phyloP scores from a whole-genome alignment of 2,888 invertebrate species.

The Stenodera caucasica region DNA sequence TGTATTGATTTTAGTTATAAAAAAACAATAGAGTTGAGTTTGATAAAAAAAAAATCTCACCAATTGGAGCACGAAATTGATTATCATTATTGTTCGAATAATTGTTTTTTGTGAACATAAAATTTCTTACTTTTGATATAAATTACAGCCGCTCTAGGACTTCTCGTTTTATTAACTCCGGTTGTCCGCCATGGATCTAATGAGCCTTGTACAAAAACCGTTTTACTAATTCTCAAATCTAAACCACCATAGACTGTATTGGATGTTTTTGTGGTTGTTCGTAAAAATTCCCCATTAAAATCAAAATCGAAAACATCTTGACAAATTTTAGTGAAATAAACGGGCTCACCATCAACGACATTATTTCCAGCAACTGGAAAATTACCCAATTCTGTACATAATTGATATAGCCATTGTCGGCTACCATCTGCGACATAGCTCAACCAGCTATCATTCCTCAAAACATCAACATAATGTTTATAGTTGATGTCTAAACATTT shows the following conservation, averaged over 20 bases:
- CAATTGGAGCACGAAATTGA: no score
- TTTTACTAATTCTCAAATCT: constrained; percentile 58
- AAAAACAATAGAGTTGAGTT: no score
- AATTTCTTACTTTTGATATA: constrained; percentile 29
- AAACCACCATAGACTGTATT: constrained; percentile 60
- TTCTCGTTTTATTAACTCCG: constrained; percentile 56
- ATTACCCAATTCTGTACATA: constrained; percentile 85
- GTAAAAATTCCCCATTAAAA: constrained; percentile 60
- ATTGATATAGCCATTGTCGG: constrained; percentile 81
- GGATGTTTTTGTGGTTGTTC: constrained; percentile 61
- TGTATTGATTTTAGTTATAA: no score
- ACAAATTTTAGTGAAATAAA: constrained; percentile 55
- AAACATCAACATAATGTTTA: constrained; percentile 7
- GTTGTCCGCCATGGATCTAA: constrained; percentile 64
- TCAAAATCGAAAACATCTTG: constrained; percentile 69
- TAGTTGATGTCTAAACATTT: constrained; percentile 16
- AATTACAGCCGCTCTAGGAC: constrained; percentile 35
- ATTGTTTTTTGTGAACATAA: no score
- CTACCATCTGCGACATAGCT: constrained; percentile 52
- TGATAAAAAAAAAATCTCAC: no score
- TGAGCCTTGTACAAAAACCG: constrained; percentile 63
- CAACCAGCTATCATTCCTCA: background rate
- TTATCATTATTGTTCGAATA: no score
- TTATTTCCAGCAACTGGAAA: constrained; percentile 72
- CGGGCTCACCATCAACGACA: constrained; percentile 15